Base-by-base conservation (phyloP, 2,888 invertebrate genomes). In the Sepioteuthis lessoniana region DNA sequence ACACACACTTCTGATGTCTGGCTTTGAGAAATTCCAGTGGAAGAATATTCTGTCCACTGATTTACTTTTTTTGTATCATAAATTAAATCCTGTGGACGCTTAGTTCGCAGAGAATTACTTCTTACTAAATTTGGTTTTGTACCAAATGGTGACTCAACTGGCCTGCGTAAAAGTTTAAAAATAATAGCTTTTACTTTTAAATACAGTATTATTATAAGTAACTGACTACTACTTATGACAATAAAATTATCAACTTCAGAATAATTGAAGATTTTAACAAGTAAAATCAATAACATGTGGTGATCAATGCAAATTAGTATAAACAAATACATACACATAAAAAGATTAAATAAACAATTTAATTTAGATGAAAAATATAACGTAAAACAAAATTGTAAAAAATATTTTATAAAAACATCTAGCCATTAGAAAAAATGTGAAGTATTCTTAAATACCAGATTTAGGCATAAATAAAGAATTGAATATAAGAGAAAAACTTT, bases 61-160 rank as follows among this genome's bases (percentile, higher is more conserved):
- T 47, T 92, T n/a, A 92, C 92, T 42, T 47, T 92, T 92, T 47
- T 92, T 31, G n/a, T 92, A 16, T 92, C 92, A 46, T 92, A 47
- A n/a, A n/a, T 92, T n/a, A 47, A 31, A 42, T 92, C 92, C n/a
- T 31, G 92, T 8, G n/a, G 46, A 31, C 47, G 92, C 28, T 47
- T 92, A 7, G 46, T 47, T 13, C 92, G 92, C 47, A 92, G n/a
- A 1, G 92, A 92, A 47, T 92, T 92, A 31, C 47, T 92, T 47
- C 92, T 46, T 31, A 42, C 42, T 31, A 92, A 92, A 42, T 92
- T 92, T 42, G 92, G 92, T 47, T 92, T 92, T 19, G 46, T 47
- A 31, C 47, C 92, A 92, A 92, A 92, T 47, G 47, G 47, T 47
- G 92, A 92, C 8, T 92, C 92, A 92, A 21, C 31, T 38, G 92